Base-by-base conservation (phyloP, 1,140 invertebrate species). In the Drepana arcuata region DNA sequence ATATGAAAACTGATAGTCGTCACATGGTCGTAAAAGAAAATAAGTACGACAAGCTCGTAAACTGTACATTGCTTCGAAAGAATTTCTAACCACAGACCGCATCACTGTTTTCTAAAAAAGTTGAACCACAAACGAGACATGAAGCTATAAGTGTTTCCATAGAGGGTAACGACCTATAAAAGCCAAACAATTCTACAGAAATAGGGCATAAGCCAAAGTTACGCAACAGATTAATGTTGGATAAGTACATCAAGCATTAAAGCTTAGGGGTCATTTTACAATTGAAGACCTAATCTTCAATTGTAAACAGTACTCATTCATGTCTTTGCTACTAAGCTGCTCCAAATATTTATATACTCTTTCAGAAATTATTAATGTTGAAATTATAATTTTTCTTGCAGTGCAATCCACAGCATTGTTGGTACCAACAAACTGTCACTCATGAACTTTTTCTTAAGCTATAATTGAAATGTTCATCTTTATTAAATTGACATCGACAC, bases 51-150 rank as follows among this genome's bases (percentile, higher is more conserved):
- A 16, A 12, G 12, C 25, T 9, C 3, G 25, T 27, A 11, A 11
- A 28, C 16, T 18, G 4, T 25, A 36, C 27, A 18, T 23, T 32
- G 33, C 23, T 35, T 24, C 39, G 30, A 48, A 48, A 48, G 37
- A 44, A 44, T 38, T 37, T 40, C 9, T 37, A 41, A 48, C 53
- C 48, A 37, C 53, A 42, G 28, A 48, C 53, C 53, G 24, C 48
- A 50, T 43, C 35, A 31, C 28, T 21, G 9, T 34, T 36, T 29
- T 29, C 39, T 32, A 39, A 41, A 41, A 44, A 41, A 43, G 42
- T 47, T 36, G 14, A 31, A 41, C 38, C 34, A 26, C 34, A 30
- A 13, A 2, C 4, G 24, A 26, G 24, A 26, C 24, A 10, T n/a
- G 6, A 26, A 10, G n/a, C 4, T n/a, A 26, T 26, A 26, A n/a